phyloP scores from a whole-genome alignment of 2,888 invertebrate genomes.

The Clivina fossor region DNA sequence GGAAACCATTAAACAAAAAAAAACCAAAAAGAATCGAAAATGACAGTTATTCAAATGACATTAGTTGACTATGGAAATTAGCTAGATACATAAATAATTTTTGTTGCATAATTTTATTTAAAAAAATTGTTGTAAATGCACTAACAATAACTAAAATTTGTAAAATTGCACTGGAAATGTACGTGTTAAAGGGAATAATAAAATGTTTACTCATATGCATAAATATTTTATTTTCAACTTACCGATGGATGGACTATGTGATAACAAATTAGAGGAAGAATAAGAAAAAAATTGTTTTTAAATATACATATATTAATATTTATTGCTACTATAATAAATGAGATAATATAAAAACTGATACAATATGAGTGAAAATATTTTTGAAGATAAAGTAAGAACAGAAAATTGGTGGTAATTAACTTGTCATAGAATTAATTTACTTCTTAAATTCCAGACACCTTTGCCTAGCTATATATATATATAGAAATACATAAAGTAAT shows the following conservation, averaged over 20 bases:
- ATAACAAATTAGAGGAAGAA: not conserved
- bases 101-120: not conserved
- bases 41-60: constrained; percentile 1
- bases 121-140: constrained; percentile 14
- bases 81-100: not conserved
- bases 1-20: not conserved
- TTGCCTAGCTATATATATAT: no score
- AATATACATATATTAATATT: not conserved
- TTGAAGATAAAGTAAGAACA: no score
- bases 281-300: not conserved
- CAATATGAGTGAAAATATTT: not conserved
- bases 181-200: constrained; percentile 7
- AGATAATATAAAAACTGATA: not conserved
- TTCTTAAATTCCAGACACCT: no score
- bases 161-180: constrained; percentile 15
- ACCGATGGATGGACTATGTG: not conserved
- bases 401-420: no score
- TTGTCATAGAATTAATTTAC: no score
- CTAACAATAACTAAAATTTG: constrained; percentile 3
- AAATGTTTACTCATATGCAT: constrained; percentile 10
- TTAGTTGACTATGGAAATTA: not conserved
- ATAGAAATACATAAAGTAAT: no score
- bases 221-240: not conserved
- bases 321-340: not conserved
- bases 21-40: no score